Evolutionary conservation across 1,140 invertebrate species (phyloP).

Genomic region (Chlorops oryzae): DNA sequence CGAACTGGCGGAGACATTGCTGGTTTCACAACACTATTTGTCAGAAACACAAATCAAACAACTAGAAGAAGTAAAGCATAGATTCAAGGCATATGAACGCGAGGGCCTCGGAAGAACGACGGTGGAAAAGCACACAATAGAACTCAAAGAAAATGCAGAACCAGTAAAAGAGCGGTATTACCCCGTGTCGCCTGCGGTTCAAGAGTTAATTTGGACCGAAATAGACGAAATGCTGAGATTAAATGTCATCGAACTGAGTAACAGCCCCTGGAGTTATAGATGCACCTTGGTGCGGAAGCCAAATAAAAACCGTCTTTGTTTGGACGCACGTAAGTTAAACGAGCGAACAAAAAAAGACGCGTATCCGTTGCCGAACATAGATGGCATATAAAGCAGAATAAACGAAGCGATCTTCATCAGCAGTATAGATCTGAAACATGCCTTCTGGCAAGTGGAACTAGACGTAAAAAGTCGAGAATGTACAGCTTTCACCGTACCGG

Average conservation of each 20-base stretch:
- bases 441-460: no score
- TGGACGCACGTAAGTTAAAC: conserved; percentile 10
- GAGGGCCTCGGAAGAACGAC: background rate
- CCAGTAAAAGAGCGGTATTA: conserved; percentile 1
- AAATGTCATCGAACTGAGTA: conserved; percentile 16
- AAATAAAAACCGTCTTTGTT: conserved; percentile 10
- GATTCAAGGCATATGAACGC: background rate
- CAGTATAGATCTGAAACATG: conserved; percentile 1
- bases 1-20: no score
- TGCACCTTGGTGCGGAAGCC: conserved; percentile 7
- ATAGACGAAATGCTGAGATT: conserved; percentile 15
- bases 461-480: no score
- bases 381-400: conserved; percentile 9
- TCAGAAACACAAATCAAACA: background rate
- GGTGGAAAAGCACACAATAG: background rate
- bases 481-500: no score
- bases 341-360: conserved; percentile 8
- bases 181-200: background rate
- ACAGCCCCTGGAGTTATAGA: conserved; percentile 14
- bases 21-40: background rate
- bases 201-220: conserved; percentile 10
- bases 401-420: conserved; percentile 11
- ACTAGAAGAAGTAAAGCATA: background rate
- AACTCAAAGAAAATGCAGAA: background rate
- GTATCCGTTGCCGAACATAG: conserved; percentile 12